phyloP scores from a whole-genome alignment of 1,140 invertebrate species.

The Dendrolimus kikuchii region DNA sequence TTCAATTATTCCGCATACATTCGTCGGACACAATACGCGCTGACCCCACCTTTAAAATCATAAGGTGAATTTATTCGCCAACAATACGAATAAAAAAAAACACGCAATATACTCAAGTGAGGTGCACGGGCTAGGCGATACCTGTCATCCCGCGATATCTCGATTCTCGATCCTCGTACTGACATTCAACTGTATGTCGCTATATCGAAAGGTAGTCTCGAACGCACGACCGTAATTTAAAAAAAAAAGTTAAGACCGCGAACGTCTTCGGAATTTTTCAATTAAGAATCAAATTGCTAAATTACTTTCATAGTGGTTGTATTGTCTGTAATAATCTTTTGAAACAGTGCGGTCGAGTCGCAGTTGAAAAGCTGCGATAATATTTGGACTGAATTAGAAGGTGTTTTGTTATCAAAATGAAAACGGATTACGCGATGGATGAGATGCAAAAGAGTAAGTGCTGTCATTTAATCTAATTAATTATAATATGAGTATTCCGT shows the following conservation, averaged over 20 bases:
- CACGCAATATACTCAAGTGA: constrained; percentile 42
- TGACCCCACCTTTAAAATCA: constrained; percentile 17
- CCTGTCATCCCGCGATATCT: constrained; percentile 43
- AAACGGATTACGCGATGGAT: constrained; percentile 69
- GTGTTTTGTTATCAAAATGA: constrained; percentile 48
- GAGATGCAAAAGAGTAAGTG: constrained; percentile 68
- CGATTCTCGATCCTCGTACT: constrained; percentile 3
- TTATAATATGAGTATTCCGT: neutral
- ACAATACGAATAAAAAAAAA: constrained; percentile 31
- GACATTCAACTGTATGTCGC: constrained; percentile 48
- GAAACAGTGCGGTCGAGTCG: constrained; percentile 36
- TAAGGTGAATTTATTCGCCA: constrained; percentile 34
- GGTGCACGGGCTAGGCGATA: constrained; percentile 28
- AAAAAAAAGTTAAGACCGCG: constrained; percentile 4
- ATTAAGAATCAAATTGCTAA: constrained; percentile 39
- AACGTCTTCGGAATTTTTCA: constrained; percentile 37
- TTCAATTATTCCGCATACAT: constrained; percentile 2
- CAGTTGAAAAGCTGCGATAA: constrained; percentile 17
- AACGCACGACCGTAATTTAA: constrained; percentile 21
- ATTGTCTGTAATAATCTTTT: constrained; percentile 22
- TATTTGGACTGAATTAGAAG: constrained; percentile 20
- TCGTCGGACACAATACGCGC: constrained; percentile 3
- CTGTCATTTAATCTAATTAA: constrained; percentile 3
- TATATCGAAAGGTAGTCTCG: constrained; percentile 49
- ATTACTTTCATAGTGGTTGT: constrained; percentile 30